phyloP scores from a whole-genome alignment of 2,113 vertebrate genomes.

The Sylvietta virens region DNA sequence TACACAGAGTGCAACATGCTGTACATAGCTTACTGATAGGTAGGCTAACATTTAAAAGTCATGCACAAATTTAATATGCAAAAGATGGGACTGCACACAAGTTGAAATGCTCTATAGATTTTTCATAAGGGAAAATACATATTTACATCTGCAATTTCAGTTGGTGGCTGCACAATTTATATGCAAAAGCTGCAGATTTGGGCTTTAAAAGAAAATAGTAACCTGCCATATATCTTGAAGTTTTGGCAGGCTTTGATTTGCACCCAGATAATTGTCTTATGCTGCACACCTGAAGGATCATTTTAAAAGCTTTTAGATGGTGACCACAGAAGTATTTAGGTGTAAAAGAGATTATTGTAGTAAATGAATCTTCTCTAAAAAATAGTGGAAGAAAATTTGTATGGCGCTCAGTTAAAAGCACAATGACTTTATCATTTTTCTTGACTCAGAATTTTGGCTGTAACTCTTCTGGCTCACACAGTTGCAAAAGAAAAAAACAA shows the following conservation, averaged over 20 bases:
- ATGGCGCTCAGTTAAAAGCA: constrained; percentile 36
- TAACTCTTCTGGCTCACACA: neutral
- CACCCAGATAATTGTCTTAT: constrained; percentile 1
- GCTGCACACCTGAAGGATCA: neutral
- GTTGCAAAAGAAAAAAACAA: neutral
- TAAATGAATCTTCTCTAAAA: constrained; percentile 64
- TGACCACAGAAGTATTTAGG: constrained; percentile 27
- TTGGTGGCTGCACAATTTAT: neutral
- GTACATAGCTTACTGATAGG: neutral
- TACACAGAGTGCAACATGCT: neutral
- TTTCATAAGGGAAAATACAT: neutral
- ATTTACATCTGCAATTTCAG: neutral
- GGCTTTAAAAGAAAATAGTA: neutral
- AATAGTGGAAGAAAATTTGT: constrained; percentile 45
- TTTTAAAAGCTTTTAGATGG: constrained; percentile 58
- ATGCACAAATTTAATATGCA: neutral
- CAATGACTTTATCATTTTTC: constrained; percentile 38
- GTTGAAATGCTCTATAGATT: neutral
- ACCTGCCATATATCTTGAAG: neutral
- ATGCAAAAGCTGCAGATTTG: neutral
- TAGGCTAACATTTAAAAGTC: neutral
- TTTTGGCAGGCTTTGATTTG: constrained; percentile 13
- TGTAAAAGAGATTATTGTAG: constrained; percentile 42
- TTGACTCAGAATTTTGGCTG: neutral
- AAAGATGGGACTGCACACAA: neutral